Conservation (phyloP, 1,140 invertebrate species). For the Nasonia longicornis region DNA sequence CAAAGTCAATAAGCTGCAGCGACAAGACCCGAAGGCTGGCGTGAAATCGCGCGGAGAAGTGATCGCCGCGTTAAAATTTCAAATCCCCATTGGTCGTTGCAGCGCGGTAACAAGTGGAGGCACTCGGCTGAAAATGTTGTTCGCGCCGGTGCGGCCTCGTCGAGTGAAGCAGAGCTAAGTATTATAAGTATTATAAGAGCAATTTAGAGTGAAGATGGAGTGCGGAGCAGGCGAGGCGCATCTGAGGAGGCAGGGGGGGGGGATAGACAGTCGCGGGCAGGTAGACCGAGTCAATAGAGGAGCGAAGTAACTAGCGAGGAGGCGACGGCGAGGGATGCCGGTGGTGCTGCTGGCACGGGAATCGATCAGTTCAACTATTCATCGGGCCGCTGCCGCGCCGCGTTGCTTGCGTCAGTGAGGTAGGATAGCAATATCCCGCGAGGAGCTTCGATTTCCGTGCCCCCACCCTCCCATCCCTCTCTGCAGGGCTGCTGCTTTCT, state of each 20-base stretch:
- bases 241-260: too few species aligned
- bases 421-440: background rate
- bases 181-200: background rate
- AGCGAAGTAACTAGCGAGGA: background rate
- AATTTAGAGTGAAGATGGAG: background rate
- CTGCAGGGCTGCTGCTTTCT: background rate
- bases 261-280: background rate
- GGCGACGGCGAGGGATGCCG: background rate
- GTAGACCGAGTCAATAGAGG: background rate
- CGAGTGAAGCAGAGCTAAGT: background rate
- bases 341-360: background rate
- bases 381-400: background rate
- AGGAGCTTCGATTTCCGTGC: background rate
- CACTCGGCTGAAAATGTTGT: background rate
- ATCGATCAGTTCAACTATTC: slow-evolving; percentile 3
- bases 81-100: background rate
- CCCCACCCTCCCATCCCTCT: background rate
- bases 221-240: background rate
- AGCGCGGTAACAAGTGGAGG: background rate
- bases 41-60: background rate
- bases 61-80: background rate
- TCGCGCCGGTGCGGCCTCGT: background rate
- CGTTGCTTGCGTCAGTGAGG: background rate
- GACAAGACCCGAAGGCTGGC: too few species aligned
- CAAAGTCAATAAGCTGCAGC: background rate